Evolutionary conservation across 2,797 vertebrate species (phyloP).

Genomic region (Odontamblyopus rebecca): DNA sequence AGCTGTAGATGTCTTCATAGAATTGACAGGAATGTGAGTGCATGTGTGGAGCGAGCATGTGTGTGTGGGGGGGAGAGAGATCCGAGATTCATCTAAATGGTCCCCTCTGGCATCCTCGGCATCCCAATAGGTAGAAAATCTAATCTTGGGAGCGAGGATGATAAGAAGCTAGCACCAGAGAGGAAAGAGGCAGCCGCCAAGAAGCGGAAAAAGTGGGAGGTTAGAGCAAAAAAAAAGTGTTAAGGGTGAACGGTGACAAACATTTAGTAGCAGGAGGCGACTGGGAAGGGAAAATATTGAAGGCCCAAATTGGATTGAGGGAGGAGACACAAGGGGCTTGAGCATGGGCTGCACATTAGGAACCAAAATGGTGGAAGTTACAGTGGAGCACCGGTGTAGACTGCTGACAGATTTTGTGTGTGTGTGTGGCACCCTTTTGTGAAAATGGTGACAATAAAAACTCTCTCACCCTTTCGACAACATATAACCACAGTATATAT

Average conservation of each 20-base stretch:
- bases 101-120: constrained; percentile 53
- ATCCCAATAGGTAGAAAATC: constrained; percentile 52
- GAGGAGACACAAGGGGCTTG: constrained; percentile 30
- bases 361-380: constrained; percentile 22
- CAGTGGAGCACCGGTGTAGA: constrained; percentile 16
- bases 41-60: constrained; percentile 21
- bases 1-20: constrained; percentile 31
- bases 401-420: constrained; percentile 27
- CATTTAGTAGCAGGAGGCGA: constrained; percentile 42
- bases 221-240: constrained; percentile 6
- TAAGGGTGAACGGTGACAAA: constrained; percentile 35
- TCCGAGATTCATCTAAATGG: constrained; percentile 48
- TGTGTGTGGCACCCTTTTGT: no score
- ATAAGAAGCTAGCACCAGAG: constrained; percentile 47
- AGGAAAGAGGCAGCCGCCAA: constrained; percentile 27
- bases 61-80: constrained; percentile 20
- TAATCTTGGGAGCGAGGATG: constrained; percentile 56
- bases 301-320: constrained; percentile 31
- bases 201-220: constrained; percentile 12
- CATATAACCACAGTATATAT: no score
- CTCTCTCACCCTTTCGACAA: background rate
- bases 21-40: constrained; percentile 8
- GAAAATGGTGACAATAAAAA: no score
- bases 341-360: constrained; percentile 33
- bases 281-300: constrained; percentile 28